These are phyloP conservation scores for Chelon auratus DNA, from an alignment of 2,797 vertebrate genomes.

Conservation along the genomic window DNA sequence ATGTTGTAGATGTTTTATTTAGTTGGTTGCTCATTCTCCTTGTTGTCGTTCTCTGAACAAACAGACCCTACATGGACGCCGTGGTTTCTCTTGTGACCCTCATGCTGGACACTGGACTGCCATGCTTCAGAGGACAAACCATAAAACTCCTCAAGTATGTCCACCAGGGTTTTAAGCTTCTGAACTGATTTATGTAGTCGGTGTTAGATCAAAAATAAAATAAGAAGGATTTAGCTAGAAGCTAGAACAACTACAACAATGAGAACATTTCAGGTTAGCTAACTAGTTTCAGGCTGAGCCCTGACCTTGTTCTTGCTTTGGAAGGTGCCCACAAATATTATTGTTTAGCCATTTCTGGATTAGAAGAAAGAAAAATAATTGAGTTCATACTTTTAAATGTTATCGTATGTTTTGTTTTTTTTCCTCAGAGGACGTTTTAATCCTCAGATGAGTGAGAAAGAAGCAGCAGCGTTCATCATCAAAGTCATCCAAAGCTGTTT, in stretches of 20 bases:
- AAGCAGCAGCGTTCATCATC: conserved; percentile 96
- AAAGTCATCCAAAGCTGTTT: conserved; percentile 99
- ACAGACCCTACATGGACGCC: conserved; percentile 97
- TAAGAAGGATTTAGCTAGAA: too few relatives aligned
- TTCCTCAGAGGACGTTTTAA: conserved; percentile 91
- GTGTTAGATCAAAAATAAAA: too few relatives aligned
- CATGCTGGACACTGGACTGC: conserved; percentile 97
- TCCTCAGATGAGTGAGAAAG: conserved; percentile 96
- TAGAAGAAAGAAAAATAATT: too few relatives aligned
- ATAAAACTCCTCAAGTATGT: conserved; percentile 97
- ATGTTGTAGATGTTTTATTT: background rate
- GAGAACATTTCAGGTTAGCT: too few relatives aligned
- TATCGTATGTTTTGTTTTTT: background rate
- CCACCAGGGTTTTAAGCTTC: background rate
- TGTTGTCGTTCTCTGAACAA: background rate
- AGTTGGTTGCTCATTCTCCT: background rate
- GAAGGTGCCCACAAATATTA: too few relatives aligned
- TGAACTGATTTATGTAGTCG: too few relatives aligned
- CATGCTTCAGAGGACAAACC: conserved; percentile 98
- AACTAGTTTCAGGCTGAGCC: too few relatives aligned
- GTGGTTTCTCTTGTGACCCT: conserved; percentile 96
- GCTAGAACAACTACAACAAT: too few relatives aligned
- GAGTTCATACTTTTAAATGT: background rate
- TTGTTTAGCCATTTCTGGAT: too few relatives aligned
- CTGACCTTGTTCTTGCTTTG: too few relatives aligned